Base-by-base conservation (phyloP, 1,140 invertebrate genomes). In the Aphis gossypii region DNA sequence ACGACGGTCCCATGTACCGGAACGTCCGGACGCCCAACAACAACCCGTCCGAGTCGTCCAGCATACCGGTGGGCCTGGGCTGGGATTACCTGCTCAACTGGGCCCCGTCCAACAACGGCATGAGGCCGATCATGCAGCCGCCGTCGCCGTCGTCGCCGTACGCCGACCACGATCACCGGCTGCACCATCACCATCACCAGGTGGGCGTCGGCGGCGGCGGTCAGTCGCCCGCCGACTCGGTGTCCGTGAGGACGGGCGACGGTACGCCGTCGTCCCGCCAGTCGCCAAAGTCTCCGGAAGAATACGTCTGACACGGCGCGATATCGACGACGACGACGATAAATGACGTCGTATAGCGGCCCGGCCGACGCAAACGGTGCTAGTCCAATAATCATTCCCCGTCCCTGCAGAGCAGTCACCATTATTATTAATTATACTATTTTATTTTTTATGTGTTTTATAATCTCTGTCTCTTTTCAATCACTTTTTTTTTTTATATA, bases 41-140 rank as follows among this genome's bases (percentile, higher is more conserved):
- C 9, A 97, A 97, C 94, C 97, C 97, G 21, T 97, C 97, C 4
- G 97, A 97, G 0, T 97, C 97, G 0, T 96, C 96, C 1, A 96
- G 96, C 21, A 95, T 96, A 82, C 96, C 96, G 86, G 96, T 96
- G 4, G 96, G 97, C 8, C 96, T 99, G 51, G 97, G 98, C 88
- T 99, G 98, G 98, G 98, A 99, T 95, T 98, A 99, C 95, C 95
- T 99, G 92, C 96, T 99, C 30, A 99, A 99, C 95, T 99, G 98
- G 98, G 98, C 98, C 20, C 98, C 89, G 89, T 89, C 89, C 89
- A 56, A 30, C 89, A 68, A 38, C 89, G 82, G 48, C 23, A 86
- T 93, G 92, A 35, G 92, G 82, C 90, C 89, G 1, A 44, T 68
- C 23, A 82, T 92, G 68, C 90, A 92, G 38, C 92, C 76, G 35